Percentiles rank a stretch among this genome's conserved stretches.
Evolutionary conservation across 1,140 invertebrate species (phyloP).

Genomic region (Drosophila pseudoananassae): DNA sequence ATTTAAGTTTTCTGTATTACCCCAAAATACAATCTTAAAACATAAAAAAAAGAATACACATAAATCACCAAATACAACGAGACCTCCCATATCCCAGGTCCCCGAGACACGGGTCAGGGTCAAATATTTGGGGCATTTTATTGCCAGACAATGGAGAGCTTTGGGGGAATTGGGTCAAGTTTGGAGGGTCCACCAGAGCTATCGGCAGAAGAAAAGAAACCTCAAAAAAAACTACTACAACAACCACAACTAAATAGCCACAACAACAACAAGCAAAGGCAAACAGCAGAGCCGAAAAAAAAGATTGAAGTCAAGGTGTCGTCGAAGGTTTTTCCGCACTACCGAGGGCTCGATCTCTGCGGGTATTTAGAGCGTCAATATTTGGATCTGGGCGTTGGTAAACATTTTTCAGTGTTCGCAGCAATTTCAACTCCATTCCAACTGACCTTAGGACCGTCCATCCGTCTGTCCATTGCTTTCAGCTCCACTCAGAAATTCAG

Average conservation of each 20-base stretch:
- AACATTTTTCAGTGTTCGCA: slow-evolving; percentile 51
- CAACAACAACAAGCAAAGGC: slow-evolving; percentile 13
- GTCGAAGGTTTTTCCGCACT: slow-evolving; percentile 69
- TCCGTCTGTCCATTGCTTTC: slow-evolving; percentile 27
- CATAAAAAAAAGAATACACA: no score
- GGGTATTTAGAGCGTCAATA: slow-evolving; percentile 71
- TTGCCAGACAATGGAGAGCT: slow-evolving; percentile 30
- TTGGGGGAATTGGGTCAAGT: slow-evolving; percentile 37
- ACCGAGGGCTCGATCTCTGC: slow-evolving; percentile 18
- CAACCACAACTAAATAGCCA: background rate
- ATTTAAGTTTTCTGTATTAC: no score
- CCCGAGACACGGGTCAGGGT: slow-evolving; percentile 32
- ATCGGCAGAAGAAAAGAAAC: slow-evolving; percentile 25
- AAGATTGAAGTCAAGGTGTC: slow-evolving; percentile 69
- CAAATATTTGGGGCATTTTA: slow-evolving; percentile 7
- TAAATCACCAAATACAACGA: background rate
- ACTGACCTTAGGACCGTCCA: slow-evolving; percentile 64
- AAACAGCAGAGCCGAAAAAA: slow-evolving; percentile 32
- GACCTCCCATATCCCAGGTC: background rate
- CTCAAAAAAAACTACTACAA: slow-evolving; percentile 11
- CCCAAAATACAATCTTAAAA: no score
- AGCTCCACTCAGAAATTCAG: background rate
- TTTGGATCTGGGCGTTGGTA: slow-evolving; percentile 72
- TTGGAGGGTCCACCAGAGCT: slow-evolving; percentile 22
- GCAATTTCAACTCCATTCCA: slow-evolving; percentile 48